Base-by-base conservation (phyloP, 37 sponge, comb jelly and placozoan species). In the Ianthella basta region DNA sequence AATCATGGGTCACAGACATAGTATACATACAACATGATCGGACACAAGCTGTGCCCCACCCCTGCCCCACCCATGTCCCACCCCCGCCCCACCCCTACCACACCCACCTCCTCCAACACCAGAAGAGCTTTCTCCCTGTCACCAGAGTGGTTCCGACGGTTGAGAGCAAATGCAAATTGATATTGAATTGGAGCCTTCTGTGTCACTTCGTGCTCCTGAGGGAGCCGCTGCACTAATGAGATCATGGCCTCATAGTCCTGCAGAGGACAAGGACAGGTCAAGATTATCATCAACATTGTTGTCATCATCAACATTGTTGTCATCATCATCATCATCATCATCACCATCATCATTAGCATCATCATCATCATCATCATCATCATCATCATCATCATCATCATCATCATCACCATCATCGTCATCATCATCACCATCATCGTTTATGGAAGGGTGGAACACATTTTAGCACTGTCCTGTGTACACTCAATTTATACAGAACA, bases 131-230 rank as follows among this genome's bases (percentile, higher is more conserved):
- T 86, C 74, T 86, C 86, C n/a, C 92, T 83, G 81, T 97, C 92
- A 27, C 92, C 85, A 33, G 29, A 80, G 14, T 70, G 74, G 56
- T 91, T 88, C 29, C 91, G 66, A 25, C 97, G 80, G 56, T 91
- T 94, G 68, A 94, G 86, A 32, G 97, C 97, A 70, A 97, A 97
- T 40, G 94, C 97, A 82, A 91, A 97, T 44, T 90, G 97, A 57
- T 89, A 80, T 77, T 96, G 97, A 3, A 93, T 81, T 29, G 91
- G 87, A 36, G 89, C 87, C 81, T 93, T 93, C 74, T 65, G 79
- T 32, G 79, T 84, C 23, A 75, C 54, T 64, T 93, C 80, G 36
- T 88, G 82, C 32, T 93, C 89, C 33, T 89, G 80, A 0, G 97
- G 92, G 18, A 96, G 79, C n/a, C 68, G 78, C 64, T 96, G 92